These are phyloP conservation scores for Odontamblyopus lacepedii DNA, from an alignment of 2,797 vertebrate species.

Conservation along the genomic window DNA sequence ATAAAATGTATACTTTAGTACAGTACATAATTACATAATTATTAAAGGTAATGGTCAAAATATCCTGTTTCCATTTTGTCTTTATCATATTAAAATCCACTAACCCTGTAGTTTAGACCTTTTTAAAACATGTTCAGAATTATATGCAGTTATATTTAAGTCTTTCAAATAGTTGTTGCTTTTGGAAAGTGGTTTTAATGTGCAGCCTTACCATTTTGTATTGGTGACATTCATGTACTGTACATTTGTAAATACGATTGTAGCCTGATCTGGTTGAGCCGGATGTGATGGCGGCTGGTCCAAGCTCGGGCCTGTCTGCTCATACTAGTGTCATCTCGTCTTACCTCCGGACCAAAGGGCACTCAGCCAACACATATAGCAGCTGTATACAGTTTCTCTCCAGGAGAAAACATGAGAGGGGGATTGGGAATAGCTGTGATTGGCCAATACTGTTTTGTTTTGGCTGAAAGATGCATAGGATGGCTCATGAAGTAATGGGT, in stretches of 20 bases:
- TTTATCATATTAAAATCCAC: not conserved
- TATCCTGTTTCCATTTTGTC: not conserved
- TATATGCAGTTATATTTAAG: not conserved
- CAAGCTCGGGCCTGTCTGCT: conserved; percentile 28
- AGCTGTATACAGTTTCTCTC: conserved; percentile 47
- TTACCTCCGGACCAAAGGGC: conserved; percentile 44
- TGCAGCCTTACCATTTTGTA: not conserved
- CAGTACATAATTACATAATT: no score
- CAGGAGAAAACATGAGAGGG: conserved; percentile 3
- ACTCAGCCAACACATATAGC: conserved; percentile 43
- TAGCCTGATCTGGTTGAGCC: not conserved
- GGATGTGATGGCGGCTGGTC: not conserved
- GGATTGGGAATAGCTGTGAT: not conserved
- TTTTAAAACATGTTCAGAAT: not conserved
- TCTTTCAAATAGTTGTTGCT: not conserved
- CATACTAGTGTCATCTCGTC: conserved; percentile 47
- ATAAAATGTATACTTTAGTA: no score
- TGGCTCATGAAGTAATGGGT: conserved; percentile 16
- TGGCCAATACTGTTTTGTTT: conserved; percentile 6
- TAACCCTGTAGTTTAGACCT: not conserved
- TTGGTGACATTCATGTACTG: not conserved
- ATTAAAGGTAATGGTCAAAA: not conserved
- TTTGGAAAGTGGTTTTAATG: not conserved
- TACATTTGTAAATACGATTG: conserved; percentile 1
- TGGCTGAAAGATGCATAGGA: not conserved